Evolutionary conservation across 2,113 vertebrate genomes (phyloP).

Genomic region (Terrapene triunguis): DNA sequence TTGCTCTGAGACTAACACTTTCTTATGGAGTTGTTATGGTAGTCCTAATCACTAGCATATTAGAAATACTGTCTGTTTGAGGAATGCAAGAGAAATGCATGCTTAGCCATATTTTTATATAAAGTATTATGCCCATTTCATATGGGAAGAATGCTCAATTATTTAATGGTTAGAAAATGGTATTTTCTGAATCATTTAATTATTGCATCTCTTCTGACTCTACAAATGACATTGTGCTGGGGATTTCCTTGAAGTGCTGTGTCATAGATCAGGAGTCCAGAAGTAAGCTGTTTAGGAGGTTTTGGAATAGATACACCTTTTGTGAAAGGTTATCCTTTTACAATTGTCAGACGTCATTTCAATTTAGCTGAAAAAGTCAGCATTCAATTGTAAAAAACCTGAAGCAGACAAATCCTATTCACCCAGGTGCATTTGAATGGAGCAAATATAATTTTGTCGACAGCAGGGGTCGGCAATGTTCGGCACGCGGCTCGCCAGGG

Average conservation of each 20-base stretch:
- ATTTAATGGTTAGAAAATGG: background rate
- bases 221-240: background rate
- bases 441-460: background rate
- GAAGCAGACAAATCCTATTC: background rate
- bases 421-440: background rate
- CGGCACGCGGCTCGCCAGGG: too few species aligned
- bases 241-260: background rate
- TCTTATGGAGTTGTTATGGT: background rate
- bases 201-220: background rate
- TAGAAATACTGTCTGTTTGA: background rate
- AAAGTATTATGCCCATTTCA: background rate
- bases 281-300: background rate
- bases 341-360: background rate
- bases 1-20: background rate
- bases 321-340: background rate
- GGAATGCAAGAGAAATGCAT: accelerated
- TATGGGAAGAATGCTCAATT: accelerated
- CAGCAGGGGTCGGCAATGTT: background rate
- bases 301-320: background rate
- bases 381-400: background rate
- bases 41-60: background rate
- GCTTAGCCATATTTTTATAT: background rate
- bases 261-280: background rate
- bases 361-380: background rate
- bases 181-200: background rate